Percentiles rank a stretch among this genome's conserved stretches.
These are phyloP conservation scores for Therioaphis trifolii DNA, from an alignment of 2,888 invertebrate species.

Conservation along the genomic window DNA sequence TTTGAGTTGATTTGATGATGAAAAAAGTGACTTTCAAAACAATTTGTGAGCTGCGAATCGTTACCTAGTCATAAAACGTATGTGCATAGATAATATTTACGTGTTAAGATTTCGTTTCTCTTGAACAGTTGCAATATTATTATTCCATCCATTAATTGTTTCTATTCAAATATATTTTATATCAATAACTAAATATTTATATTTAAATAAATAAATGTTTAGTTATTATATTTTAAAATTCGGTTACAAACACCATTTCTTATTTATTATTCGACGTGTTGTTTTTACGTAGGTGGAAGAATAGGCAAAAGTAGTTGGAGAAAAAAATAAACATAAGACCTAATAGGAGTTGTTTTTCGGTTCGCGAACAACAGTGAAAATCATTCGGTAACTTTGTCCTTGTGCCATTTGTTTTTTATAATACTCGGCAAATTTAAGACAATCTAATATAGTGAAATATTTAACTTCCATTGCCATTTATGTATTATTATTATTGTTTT, in stretches of 20 bases:
- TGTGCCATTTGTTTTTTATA: not conserved
- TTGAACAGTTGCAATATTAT: not conserved
- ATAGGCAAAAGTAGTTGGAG: not conserved
- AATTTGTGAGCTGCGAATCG: too few species aligned
- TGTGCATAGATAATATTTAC: too few species aligned
- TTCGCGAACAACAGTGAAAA: not conserved
- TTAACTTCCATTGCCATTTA: not conserved
- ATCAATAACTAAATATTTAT: too few species aligned
- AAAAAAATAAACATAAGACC: not conserved
- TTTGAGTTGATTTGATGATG: not conserved
- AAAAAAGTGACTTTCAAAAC: too few species aligned
- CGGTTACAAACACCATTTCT: not conserved
- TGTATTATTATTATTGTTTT: conserved; percentile 3
- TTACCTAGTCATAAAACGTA: too few species aligned
- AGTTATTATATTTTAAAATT: not conserved
- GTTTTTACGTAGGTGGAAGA: not conserved
- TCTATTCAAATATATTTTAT: too few species aligned
- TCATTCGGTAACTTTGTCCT: not conserved
- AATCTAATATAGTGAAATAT: not conserved
- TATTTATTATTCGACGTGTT: not conserved
- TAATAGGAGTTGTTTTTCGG: not conserved
- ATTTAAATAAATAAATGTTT: too few species aligned
- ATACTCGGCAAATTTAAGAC: too few species aligned
- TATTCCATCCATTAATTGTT: too few species aligned
- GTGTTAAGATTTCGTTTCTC: conserved; percentile 1